phyloP scores from a whole-genome alignment of 2,113 vertebrate species.

The Sigmodon hispidus region DNA sequence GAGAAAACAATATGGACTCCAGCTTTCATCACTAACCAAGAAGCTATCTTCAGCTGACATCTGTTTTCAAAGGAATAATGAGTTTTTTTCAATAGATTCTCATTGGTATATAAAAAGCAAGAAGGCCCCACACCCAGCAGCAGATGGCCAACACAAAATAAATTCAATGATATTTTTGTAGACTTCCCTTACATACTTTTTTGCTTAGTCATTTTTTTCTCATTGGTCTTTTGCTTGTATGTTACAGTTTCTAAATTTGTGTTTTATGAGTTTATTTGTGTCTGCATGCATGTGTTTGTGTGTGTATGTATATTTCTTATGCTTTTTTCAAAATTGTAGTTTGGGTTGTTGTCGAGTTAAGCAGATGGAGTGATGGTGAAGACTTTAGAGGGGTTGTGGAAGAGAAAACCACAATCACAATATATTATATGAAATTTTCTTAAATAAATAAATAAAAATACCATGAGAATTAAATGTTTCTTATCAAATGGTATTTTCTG shows the following conservation, averaged over 20 bases:
- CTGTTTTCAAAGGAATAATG: background rate
- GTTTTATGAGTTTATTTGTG: background rate
- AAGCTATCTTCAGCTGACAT: background rate
- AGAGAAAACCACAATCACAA: background rate
- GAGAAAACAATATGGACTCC: background rate
- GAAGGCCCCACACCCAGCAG: too few relatives aligned
- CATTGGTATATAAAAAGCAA: too few relatives aligned
- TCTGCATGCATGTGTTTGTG: background rate
- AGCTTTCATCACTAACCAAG: background rate
- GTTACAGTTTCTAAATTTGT: background rate
- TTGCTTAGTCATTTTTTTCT: too few relatives aligned
- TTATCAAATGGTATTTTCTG: background rate
- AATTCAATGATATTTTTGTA: too few relatives aligned
- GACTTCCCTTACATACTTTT: too few relatives aligned
- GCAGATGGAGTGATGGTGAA: background rate
- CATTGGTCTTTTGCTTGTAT: background rate
- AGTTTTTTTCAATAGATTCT: too few relatives aligned
- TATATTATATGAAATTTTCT: background rate
- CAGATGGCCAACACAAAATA: too few relatives aligned
- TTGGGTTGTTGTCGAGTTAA: background rate
- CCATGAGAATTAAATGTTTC: background rate
- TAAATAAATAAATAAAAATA: background rate
- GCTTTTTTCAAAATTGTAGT: too few relatives aligned
- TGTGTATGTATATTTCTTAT: background rate
- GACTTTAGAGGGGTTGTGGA: background rate